Base-by-base conservation (phyloP, 37 sponge, comb jelly and placozoan genomes). In the Tethya wilhelma region DNA sequence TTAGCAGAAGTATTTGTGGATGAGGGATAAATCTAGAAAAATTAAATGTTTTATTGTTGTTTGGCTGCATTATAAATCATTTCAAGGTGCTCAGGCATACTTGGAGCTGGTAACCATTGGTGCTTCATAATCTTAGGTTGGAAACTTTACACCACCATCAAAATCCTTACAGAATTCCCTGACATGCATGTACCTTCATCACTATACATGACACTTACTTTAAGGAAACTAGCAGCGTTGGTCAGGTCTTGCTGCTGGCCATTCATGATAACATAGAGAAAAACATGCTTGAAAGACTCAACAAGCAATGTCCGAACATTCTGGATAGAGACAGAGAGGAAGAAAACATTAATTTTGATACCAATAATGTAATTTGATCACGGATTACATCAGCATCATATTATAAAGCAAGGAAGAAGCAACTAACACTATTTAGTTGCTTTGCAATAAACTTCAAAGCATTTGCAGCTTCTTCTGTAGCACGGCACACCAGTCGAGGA, bases 211-310 rank as follows among this genome's bases (percentile, higher is more conserved):
- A 6, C 28, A 42, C 45, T 20, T 65, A 86, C 86, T 73, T 79
- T 86, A 19, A 86, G 57, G 64, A 79, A 86, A 23, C 29, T 38
- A 38, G 73, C 71, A 1, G 73, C 85, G 25, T 68, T 62, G 17
- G 69, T 41, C 22, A 79, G 75, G 36, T 79, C 79, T 44, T 73
- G 45, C 44, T 89, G 75, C 19, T 67, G 44, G 34, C 94, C 86
- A 38, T 67, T 75, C n/a, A 62, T 33, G 5, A 90, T 65, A 12
- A 93, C 32, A 59, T 90, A 57, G 0, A 90, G 58, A 44, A 82
- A 86, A 1, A 93, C 74, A 67, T 81, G 92, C 57, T 81, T 83
- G 43, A 89, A 79, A 49, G 75, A 80, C 4, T 78, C 74, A 37
- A 90, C 80, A 57, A 90, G 29, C 12, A 64, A 49, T 4, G 45